Evolutionary conservation across 2,888 invertebrate species (phyloP).

Genomic region (Plusia festucae): DNA sequence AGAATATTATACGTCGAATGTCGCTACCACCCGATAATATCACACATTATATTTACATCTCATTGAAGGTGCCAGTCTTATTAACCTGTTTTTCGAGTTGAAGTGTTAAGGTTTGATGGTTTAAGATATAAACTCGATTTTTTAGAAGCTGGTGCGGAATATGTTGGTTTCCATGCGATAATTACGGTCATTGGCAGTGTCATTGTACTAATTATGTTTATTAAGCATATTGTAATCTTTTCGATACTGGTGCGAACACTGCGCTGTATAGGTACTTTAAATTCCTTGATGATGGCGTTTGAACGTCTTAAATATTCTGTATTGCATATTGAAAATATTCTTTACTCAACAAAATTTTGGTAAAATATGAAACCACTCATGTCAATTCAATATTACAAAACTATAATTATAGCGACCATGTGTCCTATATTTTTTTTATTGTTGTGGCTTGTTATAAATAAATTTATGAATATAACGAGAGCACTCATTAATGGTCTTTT

Average conservation of each 20-base stretch:
- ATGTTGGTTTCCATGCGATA: slow-evolving; percentile 40
- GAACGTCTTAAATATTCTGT: background rate
- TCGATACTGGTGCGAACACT: background rate
- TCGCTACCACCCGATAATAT: slow-evolving; percentile 74
- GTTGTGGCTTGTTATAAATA: slow-evolving; percentile 46
- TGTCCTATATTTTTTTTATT: slow-evolving; percentile 12
- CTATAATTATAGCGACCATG: background rate
- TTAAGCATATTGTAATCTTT: slow-evolving; percentile 13
- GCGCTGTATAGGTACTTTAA: background rate
- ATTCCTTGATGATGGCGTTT: background rate
- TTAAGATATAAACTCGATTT: slow-evolving; percentile 72
- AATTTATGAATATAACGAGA: slow-evolving; percentile 74
- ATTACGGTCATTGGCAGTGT: slow-evolving; percentile 53
- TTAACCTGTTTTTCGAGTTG: slow-evolving; percentile 78
- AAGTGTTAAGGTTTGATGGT: slow-evolving; percentile 76
- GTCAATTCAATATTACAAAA: background rate
- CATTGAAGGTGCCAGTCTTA: slow-evolving; percentile 75
- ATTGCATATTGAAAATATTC: background rate
- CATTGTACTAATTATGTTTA: slow-evolving; percentile 61
- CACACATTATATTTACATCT: slow-evolving; percentile 83
- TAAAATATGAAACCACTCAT: background rate
- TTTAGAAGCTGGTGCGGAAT: slow-evolving; percentile 67
- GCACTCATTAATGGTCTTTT: slow-evolving; percentile 78
- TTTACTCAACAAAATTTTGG: background rate
- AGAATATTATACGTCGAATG: slow-evolving; percentile 70